phyloP scores from a whole-genome alignment of 2,797 vertebrate species.

The Salarias fasciatus region DNA sequence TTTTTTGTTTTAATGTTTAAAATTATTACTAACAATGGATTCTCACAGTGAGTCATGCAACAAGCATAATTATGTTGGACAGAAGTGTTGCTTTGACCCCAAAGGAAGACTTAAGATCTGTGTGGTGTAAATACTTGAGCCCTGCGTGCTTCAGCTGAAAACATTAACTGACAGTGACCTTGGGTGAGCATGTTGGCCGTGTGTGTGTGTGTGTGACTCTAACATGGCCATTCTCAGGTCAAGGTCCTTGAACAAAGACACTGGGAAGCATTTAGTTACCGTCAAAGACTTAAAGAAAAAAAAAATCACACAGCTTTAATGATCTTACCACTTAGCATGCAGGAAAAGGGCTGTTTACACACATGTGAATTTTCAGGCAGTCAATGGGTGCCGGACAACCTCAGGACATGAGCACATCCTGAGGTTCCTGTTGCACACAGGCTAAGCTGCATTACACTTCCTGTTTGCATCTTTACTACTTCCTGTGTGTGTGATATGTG shows the following conservation, averaged over 20 bases:
- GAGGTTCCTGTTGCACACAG: slow-evolving; percentile 39
- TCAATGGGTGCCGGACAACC: slow-evolving; percentile 19
- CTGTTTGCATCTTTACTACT: slow-evolving; percentile 65
- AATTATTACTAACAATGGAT: no score
- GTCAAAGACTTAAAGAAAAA: slow-evolving; percentile 5
- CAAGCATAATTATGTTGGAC: no score
- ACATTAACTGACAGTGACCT: slow-evolving; percentile 32
- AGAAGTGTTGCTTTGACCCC: no score
- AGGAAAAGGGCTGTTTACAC: slow-evolving; percentile 34
- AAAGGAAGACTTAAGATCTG: no score
- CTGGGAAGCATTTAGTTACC: slow-evolving; percentile 15
- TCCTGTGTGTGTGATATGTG: slow-evolving; percentile 41
- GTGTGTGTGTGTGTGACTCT: slow-evolving; percentile 7
- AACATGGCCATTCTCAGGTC: slow-evolving; percentile 10
- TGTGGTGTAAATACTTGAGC: no score
- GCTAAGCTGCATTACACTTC: slow-evolving; percentile 40
- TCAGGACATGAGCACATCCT: slow-evolving; percentile 34
- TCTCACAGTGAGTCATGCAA: no score
- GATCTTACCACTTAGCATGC: slow-evolving; percentile 53
- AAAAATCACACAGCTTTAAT: slow-evolving; percentile 69
- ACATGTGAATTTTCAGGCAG: slow-evolving; percentile 13
- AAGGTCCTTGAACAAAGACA: slow-evolving; percentile 51
- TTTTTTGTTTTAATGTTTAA: no score
- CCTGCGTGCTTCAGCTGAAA: no score
- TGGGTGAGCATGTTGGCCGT: not conserved